Percentiles rank a stretch among this genome's conserved stretches.
phyloP scores from a whole-genome alignment of 2,888 invertebrate species.

The Drosophila paucipuncta region DNA sequence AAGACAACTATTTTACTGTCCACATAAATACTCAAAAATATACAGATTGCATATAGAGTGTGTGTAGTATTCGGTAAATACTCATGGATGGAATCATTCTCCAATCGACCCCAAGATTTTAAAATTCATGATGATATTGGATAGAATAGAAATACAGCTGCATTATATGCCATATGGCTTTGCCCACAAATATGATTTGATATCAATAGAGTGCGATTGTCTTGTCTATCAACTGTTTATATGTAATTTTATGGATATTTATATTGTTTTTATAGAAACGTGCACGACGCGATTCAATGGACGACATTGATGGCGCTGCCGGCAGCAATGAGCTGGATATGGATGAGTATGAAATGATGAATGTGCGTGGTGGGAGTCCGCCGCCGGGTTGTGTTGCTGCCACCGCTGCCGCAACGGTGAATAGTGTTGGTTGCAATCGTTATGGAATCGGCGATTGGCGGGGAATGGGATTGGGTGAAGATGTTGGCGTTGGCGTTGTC shows the following conservation, averaged over 20 bases:
- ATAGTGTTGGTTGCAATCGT: slow-evolving; percentile 4
- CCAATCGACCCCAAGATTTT: no score
- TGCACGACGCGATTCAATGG: slow-evolving; percentile 47
- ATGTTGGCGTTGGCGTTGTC: slow-evolving; percentile 67
- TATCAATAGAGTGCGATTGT: no score
- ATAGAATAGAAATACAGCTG: no score
- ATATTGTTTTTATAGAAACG: slow-evolving; percentile 57
- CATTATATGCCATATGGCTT: no score
- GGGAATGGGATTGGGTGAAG: slow-evolving; percentile 27
- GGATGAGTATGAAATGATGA: slow-evolving; percentile 93
- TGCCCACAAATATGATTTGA: no score
- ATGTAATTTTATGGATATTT: background rate
- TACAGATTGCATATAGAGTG: no score
- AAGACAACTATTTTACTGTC: no score
- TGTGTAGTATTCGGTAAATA: no score
- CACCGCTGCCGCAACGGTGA: background rate
- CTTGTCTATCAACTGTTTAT: no score
- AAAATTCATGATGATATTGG: no score
- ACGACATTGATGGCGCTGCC: slow-evolving; percentile 85
- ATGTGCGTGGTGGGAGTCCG: slow-evolving; percentile 92
- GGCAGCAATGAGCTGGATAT: slow-evolving; percentile 82
- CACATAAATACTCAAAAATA: no score
- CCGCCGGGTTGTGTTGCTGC: slow-evolving; percentile 62
- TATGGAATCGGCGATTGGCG: slow-evolving; percentile 47
- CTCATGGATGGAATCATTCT: no score